Base-by-base conservation (phyloP, 2,797 vertebrate genomes). In the Ctenochaetus hawaiiensis region DNA sequence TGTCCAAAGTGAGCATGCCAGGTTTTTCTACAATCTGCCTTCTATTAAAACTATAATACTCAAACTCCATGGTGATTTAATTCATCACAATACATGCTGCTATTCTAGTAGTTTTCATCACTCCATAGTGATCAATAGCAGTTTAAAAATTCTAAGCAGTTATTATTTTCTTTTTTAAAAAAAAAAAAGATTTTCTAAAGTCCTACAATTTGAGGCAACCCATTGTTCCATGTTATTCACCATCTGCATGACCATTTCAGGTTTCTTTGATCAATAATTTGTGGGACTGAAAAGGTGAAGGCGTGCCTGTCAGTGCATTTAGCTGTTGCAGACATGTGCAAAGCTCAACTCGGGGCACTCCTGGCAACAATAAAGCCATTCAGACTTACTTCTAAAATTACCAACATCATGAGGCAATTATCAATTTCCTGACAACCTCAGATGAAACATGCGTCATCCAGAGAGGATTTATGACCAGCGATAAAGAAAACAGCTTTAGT, bases 401-500 rank as follows among this genome's bases (percentile, higher is more conserved):
- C 85, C 57, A 58, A 81, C 88, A 89, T 89, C 83, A 67, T 87
- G 85, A 84, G 82, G 76, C 84, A 88, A 90, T 93, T 86, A 83
- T 67, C 75, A 80, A 48, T 72, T 86, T 86, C 83, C 86, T 84
- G 82, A 66, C 54, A 14, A 75, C 52, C 67, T 63, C 74, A 52
- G 57, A 80, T 75, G 51, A 81, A 86, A 85, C 63, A 43, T 68
- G 52, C 17, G 8, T 85, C 89, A 86, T 58, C 49, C 51, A 62
- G 71, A 67, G 51, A 83, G 65, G 51, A 20, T 13, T 62, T 63
- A 54, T 67, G 52, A 75, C 67, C 43, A 30, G 3, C 47, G 58
- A 61, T 61, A 48, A 80, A 47, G 54, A 45, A 61, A 47, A 47
- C 45, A 51, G 17, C 1, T 39, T 26, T 17, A 17, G 12, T 77